Evolutionary conservation across 2,888 invertebrate genomes (phyloP).

Genomic region (Scaptomyza polygonia): DNA sequence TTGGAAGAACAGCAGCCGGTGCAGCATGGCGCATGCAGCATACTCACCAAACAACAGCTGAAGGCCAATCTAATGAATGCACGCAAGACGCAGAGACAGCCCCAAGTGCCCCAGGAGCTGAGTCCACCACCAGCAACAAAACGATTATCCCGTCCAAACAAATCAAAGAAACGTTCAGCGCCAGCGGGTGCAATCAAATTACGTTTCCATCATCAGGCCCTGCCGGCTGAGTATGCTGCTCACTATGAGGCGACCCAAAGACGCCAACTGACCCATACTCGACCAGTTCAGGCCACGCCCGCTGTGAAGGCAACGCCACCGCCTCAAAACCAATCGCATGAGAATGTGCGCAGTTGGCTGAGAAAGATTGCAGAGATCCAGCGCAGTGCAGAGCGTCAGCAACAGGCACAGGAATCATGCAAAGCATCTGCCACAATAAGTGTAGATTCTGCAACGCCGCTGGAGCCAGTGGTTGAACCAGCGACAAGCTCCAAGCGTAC

Average conservation of each 20-base stretch:
- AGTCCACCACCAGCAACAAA: constrained; percentile 24
- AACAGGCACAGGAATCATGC: constrained; percentile 42
- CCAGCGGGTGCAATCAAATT: constrained; percentile 88
- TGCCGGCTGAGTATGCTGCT: constrained; percentile 91
- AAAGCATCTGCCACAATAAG: constrained; percentile 10
- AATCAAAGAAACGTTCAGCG: constrained; percentile 50
- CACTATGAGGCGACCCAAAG: constrained; percentile 91
- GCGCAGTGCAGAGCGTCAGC: constrained; percentile 81
- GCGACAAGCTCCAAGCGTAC: constrained; percentile 82
- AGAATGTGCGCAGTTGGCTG: constrained; percentile 90
- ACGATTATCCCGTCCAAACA: constrained; percentile 30
- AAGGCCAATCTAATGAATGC: constrained; percentile 81
- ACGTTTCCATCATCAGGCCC: constrained; percentile 92
- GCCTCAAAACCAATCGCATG: constrained; percentile 85
- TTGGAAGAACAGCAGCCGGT: constrained; percentile 26
- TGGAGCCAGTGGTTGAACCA: constrained; percentile 1
- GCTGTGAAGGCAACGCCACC: constrained; percentile 66
- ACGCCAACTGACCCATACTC: constrained; percentile 80
- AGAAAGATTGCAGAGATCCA: constrained; percentile 91
- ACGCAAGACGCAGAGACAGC: constrained; percentile 40
- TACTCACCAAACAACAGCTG: constrained; percentile 79
- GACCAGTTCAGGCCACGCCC: constrained; percentile 73
- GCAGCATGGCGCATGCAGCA: constrained; percentile 71
- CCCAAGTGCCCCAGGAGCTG: constrained; percentile 21
- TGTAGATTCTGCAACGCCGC: neutral